Percentiles rank a stretch among this genome's conserved stretches.
phyloP scores from a whole-genome alignment of 1,140 invertebrate genomes.

The Arctopsyche grandis region DNA sequence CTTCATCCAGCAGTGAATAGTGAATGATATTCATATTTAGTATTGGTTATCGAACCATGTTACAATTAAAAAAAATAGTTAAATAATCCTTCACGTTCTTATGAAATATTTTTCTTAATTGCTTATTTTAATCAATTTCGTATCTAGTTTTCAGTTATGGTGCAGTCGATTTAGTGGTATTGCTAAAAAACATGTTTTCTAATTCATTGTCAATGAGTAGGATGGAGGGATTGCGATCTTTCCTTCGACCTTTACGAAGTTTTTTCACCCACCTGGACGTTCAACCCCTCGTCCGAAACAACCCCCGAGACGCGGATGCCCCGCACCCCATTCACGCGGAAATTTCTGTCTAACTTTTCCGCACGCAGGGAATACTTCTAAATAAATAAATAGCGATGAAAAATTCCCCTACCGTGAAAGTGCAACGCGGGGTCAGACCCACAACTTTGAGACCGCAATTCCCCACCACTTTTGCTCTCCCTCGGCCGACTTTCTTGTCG shows the following conservation, averaged over 20 bases:
- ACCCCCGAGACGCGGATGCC: not conserved
- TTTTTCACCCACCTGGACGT: slow-evolving; percentile 8
- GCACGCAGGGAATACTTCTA: slow-evolving; percentile 34
- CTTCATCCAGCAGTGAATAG: no score
- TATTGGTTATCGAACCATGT: no score
- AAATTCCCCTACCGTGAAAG: slow-evolving; percentile 30
- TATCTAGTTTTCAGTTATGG: no score
- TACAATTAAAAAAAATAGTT: no score
- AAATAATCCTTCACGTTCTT: no score
- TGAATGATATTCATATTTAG: no score
- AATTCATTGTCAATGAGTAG: no score
- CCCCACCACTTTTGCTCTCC: not conserved
- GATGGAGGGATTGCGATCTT: not conserved
- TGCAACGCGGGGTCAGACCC: slow-evolving; percentile 4
- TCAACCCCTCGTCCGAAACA: slow-evolving; percentile 1
- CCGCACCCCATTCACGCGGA: slow-evolving; percentile 29
- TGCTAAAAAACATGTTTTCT: no score
- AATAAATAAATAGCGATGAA: slow-evolving; percentile 45
- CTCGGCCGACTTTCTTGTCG: not conserved
- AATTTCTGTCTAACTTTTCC: slow-evolving; percentile 27
- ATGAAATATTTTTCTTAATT: no score
- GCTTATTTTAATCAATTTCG: no score
- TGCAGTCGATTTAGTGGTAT: no score
- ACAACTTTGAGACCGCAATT: not conserved
- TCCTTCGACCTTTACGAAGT: slow-evolving; percentile 9